Percentiles rank a stretch among this genome's conserved stretches.
Conservation (phyloP, 2,797 vertebrate species). For the Xiphorhynchus erythropygius region DNA sequence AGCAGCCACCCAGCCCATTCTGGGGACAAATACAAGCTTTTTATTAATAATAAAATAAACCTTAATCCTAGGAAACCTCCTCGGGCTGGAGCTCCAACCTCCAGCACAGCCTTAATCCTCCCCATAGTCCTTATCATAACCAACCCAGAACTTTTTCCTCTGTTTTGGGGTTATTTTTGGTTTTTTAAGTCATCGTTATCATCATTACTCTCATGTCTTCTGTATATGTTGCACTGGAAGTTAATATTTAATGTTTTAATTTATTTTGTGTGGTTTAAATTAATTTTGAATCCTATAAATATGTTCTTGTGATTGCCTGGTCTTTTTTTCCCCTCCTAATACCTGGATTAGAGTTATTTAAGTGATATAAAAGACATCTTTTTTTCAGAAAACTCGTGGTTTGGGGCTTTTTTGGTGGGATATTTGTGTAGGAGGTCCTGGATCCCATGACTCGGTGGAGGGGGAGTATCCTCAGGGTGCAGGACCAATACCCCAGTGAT, state of each 20-base stretch:
- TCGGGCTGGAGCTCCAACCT: neutral
- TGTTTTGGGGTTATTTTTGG: neutral
- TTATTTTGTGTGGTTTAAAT: constrained; percentile 83
- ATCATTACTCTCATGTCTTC: constrained; percentile 70
- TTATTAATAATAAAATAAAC: neutral
- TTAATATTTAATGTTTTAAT: constrained; percentile 87
- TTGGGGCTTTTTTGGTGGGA: neutral
- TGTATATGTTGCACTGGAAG: constrained; percentile 86
- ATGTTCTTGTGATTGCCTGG: constrained; percentile 71
- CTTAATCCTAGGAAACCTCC: neutral
- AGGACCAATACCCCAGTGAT: neutral
- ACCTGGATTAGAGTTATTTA: constrained; percentile 71
- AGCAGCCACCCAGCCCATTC: neutral
- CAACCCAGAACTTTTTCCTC: constrained; percentile 33
- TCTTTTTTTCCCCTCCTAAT: constrained; percentile 30
- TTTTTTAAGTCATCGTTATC: constrained; percentile 63
- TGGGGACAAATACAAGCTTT: neutral
- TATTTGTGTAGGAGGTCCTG: neutral
- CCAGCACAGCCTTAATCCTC: neutral
- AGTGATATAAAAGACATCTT: constrained; percentile 66
- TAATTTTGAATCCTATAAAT: constrained; percentile 79
- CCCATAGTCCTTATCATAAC: constrained; percentile 41
- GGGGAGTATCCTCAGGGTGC: too few species aligned
- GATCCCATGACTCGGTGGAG: fast-evolving
- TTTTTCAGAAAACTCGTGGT: neutral